Evolutionary conservation across 1,140 invertebrate genomes (phyloP).

Genomic region (Matsumurasca onukii): DNA sequence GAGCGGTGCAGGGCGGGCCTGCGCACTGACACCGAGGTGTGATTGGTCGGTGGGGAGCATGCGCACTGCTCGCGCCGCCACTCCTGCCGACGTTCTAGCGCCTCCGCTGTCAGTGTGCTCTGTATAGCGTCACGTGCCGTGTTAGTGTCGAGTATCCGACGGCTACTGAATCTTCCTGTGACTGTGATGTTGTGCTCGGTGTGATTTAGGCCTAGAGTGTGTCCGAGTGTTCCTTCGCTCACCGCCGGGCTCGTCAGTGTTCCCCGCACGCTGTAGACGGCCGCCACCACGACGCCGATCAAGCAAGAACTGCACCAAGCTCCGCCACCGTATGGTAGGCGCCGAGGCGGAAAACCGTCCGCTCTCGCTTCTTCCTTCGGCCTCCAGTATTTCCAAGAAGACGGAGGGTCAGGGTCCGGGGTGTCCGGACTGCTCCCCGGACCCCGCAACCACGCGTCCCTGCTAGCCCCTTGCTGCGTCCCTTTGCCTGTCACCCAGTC

Average conservation of each 20-base stretch:
- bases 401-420: constrained; percentile 30
- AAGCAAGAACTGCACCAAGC: constrained; percentile 37
- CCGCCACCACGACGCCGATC: constrained; percentile 41
- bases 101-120: background rate
- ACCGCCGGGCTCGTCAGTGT: background rate
- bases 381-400: constrained; percentile 37
- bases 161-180: background rate
- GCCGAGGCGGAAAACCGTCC: constrained; percentile 37
- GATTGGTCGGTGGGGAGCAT: background rate
- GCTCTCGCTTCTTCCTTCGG: constrained; percentile 36
- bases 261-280: no score
- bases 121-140: background rate
- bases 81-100: background rate
- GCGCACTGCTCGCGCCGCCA: background rate
- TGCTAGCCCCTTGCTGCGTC: constrained; percentile 39
- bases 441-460: constrained; percentile 29
- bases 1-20: constrained; percentile 5
- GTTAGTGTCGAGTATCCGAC: background rate
- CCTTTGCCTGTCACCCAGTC: constrained; percentile 39
- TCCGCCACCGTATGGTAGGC: constrained; percentile 37
- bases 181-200: background rate
- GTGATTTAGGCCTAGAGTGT: background rate
- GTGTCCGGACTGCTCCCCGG: constrained; percentile 18
- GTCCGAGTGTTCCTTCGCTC: background rate
- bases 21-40: background rate